phyloP scores from a whole-genome alignment of 2,113 vertebrate species.

The Oophaga pumilio region DNA sequence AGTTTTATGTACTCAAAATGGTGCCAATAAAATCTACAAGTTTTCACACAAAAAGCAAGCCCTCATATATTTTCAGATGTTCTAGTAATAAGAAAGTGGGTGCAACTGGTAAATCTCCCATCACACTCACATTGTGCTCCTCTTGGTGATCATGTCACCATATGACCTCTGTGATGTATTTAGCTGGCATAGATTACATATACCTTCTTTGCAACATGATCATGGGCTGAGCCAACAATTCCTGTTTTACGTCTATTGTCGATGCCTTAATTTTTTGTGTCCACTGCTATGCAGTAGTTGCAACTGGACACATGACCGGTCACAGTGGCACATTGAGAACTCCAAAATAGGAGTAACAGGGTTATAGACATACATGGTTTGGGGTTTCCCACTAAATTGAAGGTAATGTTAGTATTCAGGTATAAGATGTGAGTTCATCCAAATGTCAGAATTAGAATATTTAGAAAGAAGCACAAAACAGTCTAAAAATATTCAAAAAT shows the following conservation, averaged over 20 bases:
- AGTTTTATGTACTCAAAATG: no score
- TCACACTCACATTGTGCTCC: background rate
- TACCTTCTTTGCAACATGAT: no score
- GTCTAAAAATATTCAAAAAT: background rate
- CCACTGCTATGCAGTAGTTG: background rate
- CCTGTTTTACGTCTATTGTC: background rate
- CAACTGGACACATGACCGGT: no score
- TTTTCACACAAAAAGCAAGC: no score
- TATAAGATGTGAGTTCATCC: background rate
- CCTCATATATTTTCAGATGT: background rate
- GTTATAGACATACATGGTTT: background rate
- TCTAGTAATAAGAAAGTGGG: background rate
- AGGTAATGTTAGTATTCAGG: background rate
- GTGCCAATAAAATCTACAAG: no score
- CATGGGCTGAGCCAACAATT: background rate
- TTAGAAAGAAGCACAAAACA: background rate
- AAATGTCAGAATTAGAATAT: background rate
- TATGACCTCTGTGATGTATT: background rate
- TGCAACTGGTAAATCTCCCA: no score
- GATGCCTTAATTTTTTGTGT: background rate
- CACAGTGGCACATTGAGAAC: no score
- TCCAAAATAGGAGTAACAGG: no score
- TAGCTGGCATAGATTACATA: no score
- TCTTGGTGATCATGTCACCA: background rate
- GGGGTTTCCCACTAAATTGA: background rate